Evolutionary conservation across 92 coral and sea anemone species (phyloP).

Genomic region (Blastomussa wellsi): DNA sequence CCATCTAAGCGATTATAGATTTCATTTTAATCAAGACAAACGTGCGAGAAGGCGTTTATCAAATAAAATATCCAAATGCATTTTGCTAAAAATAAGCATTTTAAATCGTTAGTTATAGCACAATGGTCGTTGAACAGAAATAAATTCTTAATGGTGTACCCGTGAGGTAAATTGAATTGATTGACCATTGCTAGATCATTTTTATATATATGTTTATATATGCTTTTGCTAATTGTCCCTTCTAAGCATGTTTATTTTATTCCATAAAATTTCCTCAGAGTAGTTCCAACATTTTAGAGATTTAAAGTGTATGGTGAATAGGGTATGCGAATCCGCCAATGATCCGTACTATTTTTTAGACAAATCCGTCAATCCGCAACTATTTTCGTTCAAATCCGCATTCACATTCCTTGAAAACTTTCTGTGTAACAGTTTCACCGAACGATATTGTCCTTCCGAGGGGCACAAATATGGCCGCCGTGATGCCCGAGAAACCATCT

Average conservation of each 20-base stretch:
- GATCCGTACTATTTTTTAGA: too few species aligned
- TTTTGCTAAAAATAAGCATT: background rate
- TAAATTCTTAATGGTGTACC: background rate
- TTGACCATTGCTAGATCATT: background rate
- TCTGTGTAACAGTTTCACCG: too few species aligned
- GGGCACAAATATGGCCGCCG: too few species aligned
- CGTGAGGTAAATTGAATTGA: background rate
- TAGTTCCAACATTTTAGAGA: background rate
- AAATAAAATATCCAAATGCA: background rate
- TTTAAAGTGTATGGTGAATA: too few species aligned
- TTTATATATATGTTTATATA: background rate
- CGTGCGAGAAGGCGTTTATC: background rate
- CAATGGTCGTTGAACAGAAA: background rate
- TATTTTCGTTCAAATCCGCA: too few species aligned
- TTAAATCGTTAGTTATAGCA: too few species aligned
- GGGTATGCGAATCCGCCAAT: too few species aligned
- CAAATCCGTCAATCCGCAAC: too few species aligned
- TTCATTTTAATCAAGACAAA: background rate
- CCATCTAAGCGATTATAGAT: background rate
- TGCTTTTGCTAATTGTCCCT: background rate
- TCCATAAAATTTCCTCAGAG: background rate
- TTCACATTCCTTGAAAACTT: too few species aligned
- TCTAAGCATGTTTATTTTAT: background rate
- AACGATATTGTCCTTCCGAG: too few species aligned
- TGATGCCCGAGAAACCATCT: too few species aligned